Evolutionary conservation across 2,888 invertebrate species (phyloP).

Genomic region (Rhamnusium bicolor): DNA sequence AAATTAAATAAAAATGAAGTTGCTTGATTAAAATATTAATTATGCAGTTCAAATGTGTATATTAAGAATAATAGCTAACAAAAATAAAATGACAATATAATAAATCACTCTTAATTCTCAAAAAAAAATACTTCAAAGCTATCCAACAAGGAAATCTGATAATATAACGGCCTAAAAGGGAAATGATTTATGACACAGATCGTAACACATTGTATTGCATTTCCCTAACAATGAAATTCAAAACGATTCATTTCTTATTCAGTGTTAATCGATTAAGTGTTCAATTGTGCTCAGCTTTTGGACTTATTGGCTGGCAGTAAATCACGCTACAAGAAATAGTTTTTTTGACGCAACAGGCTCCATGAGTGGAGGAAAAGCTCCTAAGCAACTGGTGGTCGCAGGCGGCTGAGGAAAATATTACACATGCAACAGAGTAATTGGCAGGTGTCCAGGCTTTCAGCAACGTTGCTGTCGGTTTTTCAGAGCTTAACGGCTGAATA

Average conservation of each 20-base stretch:
- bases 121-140: constrained; percentile 29
- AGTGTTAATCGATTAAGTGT: constrained; percentile 62
- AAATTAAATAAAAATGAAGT: too few species aligned
- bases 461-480: constrained; percentile 8
- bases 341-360: constrained; percentile 62
- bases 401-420: constrained; percentile 64
- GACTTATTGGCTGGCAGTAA: constrained; percentile 63
- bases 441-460: constrained; percentile 63
- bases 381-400: constrained; percentile 49
- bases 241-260: constrained; percentile 63
- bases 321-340: constrained; percentile 64
- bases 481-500: not conserved
- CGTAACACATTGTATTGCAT: constrained; percentile 46
- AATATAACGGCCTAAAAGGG: constrained; percentile 30
- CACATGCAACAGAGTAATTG: constrained; percentile 70
- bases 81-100: constrained; percentile 5
- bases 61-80: not conserved
- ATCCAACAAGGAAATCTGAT: constrained; percentile 25
- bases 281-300: constrained; percentile 59
- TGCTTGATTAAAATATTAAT: not conserved
- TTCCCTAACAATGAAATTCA: constrained; percentile 55
- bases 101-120: constrained; percentile 15
- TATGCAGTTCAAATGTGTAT: not conserved
- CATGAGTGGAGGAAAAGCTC: constrained; percentile 44
- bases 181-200: constrained; percentile 33